Evolutionary conservation across 2,113 vertebrate species (phyloP), one percentile per base, ranked within the genome.

Genomic region (Acanthochromis polyacanthus): DNA sequence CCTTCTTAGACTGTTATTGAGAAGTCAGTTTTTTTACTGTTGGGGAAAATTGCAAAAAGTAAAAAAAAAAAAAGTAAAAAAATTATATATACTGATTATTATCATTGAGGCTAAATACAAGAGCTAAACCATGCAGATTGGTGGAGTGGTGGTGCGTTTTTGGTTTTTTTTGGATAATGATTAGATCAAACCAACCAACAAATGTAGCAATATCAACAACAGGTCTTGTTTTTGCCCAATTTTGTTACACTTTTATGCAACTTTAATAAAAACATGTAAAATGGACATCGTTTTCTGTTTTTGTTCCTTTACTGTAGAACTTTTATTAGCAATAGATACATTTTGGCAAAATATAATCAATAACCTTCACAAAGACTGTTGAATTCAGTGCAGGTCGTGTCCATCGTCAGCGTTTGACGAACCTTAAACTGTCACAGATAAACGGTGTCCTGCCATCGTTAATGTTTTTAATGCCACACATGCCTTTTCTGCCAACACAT

Each of bases 211-310:
- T 95, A 95, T 91, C 90, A 91, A 92, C 86, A 90, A 90, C 86
- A 90, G 91, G 84, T 93, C 72, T 91, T 92, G 86, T 89, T 93
- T 92, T 94, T 92, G 88, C 89, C 91, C 90, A 91, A 83, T 94
- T 94, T 94, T 95, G 93, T 95, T 95, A 94, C 92, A 94, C 91
- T 95, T 95, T 95, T 95, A 95, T 95, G 94, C 93, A 95, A 95
- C 93, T 95, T 95, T 94, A 95, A 95, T 95, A 95, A 95, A 95
- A 95, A 94, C 59, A 89, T 91, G 76, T 88, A 62, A 87, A 95
- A 94, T 62, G 17, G 59, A 80, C 57, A 10, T 46, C 70, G 62
- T 51, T 61, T 28, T 66, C 5, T 58, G 2, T 69, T 30, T 62
- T 55, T 25, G 50, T 63, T 43, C 14, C 5, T 28, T 16, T 22